Evolutionary conservation across 37 sponge, comb jelly and placozoan species (phyloP), one percentile per base, ranked within the genome.

Genomic region (Ephydatia muelleri): DNA sequence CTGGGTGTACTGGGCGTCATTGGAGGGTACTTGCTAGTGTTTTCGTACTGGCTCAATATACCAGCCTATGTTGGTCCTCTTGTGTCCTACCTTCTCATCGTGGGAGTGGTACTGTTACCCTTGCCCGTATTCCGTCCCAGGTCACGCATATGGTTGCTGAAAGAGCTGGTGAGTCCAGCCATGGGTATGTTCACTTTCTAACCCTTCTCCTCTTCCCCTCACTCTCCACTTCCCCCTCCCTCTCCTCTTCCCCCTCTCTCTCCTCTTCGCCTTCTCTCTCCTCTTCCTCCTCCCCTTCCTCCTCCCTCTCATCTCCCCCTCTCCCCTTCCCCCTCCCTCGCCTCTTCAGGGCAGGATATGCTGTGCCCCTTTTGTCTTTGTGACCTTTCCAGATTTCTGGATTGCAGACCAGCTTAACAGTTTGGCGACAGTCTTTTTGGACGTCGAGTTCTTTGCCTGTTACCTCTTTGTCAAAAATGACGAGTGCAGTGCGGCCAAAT

Each of bases 341-440:
- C n/a, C n/a, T n/a, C n/a, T n/a, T n/a, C 64, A 90, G 86, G 86
- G 82, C 38, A 89, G 95, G 16, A 90, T 97, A 22, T 34, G 85
- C 31, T 65, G 69, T 34, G 88, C 95, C 82, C 95, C 95, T 1
- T 86, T 91, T 25, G 88, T 84, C 82, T 22, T 19, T n/a, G 97
- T 95, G 30, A 76, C 82, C 71, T 97, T 97, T 83, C 83, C 95
- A 31, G 97, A 95, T 77, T 97, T 95, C 78, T 97, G 95, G 91
- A 83, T 97, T 29, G 97, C 97, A 28, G 97, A 97, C 77, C 97
- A 97, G 81, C 69, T 94, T 82, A 97, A 91, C 90, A 95, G 95
- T 65, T 66, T 97, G 26, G 82, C 82, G 32, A 86, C 89, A 28
- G 84, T 90, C n/a, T 38, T 97, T 28, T 77, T 95, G 70, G 97